Evolutionary conservation across 2,113 vertebrate genomes (phyloP).

Genomic region (Euleptes europaea): DNA sequence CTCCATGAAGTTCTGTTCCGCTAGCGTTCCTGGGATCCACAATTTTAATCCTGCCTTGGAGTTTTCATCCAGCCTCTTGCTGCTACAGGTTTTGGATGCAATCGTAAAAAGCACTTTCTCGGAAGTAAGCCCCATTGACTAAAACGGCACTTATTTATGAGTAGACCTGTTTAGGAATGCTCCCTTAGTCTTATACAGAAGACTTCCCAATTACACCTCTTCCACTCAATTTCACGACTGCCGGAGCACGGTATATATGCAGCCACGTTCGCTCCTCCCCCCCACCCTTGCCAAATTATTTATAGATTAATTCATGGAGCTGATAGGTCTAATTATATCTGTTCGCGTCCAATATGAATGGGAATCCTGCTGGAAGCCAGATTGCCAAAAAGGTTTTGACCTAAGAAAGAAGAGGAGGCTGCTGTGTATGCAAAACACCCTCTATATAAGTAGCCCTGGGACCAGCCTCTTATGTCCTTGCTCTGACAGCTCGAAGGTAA

Average conservation of each 20-base stretch:
- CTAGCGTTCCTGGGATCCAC: not conserved
- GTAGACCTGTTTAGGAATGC: too few relatives aligned
- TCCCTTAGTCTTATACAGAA: not conserved
- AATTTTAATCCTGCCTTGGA: not conserved
- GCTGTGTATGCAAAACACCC: slow-evolving; percentile 71
- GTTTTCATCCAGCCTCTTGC: not conserved
- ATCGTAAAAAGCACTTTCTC: not conserved
- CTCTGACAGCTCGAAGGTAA: slow-evolving; percentile 73
- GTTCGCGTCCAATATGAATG: slow-evolving; percentile 74
- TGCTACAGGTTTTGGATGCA: not conserved
- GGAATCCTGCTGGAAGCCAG: slow-evolving; percentile 70
- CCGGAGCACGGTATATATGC: not conserved
- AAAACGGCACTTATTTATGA: too few relatives aligned
- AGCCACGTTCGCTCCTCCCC: slow-evolving; percentile 38
- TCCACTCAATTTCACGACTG: slow-evolving; percentile 11
- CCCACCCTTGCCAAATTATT: slow-evolving; percentile 76
- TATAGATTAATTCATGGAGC: slow-evolving; percentile 70
- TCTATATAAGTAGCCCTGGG: slow-evolving; percentile 71
- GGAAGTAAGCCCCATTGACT: too few relatives aligned
- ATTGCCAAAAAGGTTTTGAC: slow-evolving; percentile 74
- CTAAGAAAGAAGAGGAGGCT: slow-evolving; percentile 73
- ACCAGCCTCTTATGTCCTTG: slow-evolving; percentile 57
- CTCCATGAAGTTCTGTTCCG: not conserved
- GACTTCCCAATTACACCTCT: slow-evolving; percentile 9
- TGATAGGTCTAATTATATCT: slow-evolving; percentile 82